Evolutionary conservation across 2,797 vertebrate genomes (phyloP).

Genomic region (Lutjanus argentimaculatus): DNA sequence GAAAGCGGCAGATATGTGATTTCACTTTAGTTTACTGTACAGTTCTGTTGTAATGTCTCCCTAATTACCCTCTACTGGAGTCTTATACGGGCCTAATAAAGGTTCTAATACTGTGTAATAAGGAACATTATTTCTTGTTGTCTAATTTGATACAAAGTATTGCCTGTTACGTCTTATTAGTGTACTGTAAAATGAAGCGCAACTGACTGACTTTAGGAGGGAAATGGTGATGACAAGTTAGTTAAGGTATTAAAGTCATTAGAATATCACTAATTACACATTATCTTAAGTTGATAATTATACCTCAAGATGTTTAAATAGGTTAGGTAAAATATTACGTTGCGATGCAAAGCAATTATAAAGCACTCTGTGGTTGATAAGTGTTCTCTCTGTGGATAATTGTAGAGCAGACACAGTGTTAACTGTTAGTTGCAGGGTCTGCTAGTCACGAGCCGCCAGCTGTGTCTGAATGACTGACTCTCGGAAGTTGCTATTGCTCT

Average conservation of each 20-base stretch:
- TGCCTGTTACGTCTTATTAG: no score
- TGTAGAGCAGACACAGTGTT: slow-evolving; percentile 65
- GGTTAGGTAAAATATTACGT: slow-evolving; percentile 38
- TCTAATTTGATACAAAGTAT: no score
- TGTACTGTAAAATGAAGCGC: no score
- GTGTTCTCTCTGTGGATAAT: slow-evolving; percentile 69
- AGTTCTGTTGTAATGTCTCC: no score
- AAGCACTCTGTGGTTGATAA: slow-evolving; percentile 46
- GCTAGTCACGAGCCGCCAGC: slow-evolving; percentile 70
- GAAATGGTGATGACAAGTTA: slow-evolving; percentile 39
- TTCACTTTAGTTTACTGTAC: no score
- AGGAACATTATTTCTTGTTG: no score
- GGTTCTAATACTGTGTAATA: no score
- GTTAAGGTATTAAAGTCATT: slow-evolving; percentile 45
- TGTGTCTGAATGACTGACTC: slow-evolving; percentile 74
- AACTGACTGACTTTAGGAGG: slow-evolving; percentile 17
- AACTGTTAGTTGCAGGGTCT: slow-evolving; percentile 66
- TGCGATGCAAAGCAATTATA: slow-evolving; percentile 59
- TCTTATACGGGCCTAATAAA: no score
- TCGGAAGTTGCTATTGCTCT: slow-evolving; percentile 68
- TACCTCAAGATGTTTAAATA: slow-evolving; percentile 53
- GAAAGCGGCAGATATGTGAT: no score
- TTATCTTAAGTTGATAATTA: slow-evolving; percentile 62
- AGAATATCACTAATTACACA: slow-evolving; percentile 55
- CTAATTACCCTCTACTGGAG: no score